Evolutionary conservation across 2,113 vertebrate genomes (phyloP).

Genomic region (Euleptes europaea): DNA sequence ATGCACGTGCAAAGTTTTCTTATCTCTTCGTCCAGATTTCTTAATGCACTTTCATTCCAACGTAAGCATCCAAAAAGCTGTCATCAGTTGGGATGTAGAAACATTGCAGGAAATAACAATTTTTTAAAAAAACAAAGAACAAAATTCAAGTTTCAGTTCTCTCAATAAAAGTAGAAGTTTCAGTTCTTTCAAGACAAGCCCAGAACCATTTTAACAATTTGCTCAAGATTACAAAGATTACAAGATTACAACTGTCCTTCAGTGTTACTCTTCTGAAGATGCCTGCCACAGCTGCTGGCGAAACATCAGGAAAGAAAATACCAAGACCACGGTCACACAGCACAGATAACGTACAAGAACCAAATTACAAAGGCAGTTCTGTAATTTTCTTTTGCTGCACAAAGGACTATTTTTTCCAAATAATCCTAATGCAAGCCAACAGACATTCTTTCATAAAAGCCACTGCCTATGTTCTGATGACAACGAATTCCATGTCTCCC

Average conservation of each 20-base stretch:
- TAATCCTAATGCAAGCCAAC: neutral
- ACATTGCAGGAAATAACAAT: neutral
- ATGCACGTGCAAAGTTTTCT: neutral
- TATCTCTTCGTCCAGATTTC: neutral
- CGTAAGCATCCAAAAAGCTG: neutral
- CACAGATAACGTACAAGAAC: too few relatives aligned
- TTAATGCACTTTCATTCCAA: slow-evolving; percentile 16
- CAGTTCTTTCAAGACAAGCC: neutral
- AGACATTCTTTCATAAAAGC: neutral
- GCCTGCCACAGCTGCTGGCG: too few relatives aligned
- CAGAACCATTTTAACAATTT: neutral
- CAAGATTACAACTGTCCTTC: too few relatives aligned
- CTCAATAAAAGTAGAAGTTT: neutral
- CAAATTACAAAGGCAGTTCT: neutral
- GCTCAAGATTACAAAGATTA: neutral
- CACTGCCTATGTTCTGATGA: neutral
- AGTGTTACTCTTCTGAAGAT: too few relatives aligned
- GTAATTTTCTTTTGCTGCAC: neutral
- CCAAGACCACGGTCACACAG: too few relatives aligned
- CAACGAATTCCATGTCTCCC: neutral
- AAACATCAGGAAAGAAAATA: too few relatives aligned
- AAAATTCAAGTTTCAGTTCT: neutral
- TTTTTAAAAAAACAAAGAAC: neutral
- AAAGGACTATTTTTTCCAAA: neutral
- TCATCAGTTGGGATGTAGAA: neutral